Conservation (phyloP, 2,888 invertebrate species). For the Polietes domitor region DNA sequence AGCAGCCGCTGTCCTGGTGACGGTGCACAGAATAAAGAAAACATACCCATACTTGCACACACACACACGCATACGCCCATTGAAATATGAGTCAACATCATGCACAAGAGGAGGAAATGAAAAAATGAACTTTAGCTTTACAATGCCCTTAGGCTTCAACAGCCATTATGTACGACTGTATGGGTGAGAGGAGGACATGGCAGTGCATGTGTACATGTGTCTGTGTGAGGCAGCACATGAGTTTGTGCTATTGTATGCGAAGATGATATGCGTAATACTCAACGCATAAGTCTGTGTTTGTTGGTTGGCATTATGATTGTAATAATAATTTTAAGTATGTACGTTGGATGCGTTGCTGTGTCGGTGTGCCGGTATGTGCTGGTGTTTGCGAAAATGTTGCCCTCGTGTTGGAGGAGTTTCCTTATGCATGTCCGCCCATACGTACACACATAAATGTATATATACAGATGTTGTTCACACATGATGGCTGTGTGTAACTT, state of each 20-base stretch:
- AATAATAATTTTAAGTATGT: constrained; percentile 46
- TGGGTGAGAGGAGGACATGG: not conserved
- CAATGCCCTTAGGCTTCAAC: constrained; percentile 44
- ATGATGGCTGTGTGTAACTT: constrained; percentile 40
- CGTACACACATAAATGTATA: not conserved
- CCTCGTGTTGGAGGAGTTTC: not conserved
- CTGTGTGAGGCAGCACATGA: not conserved
- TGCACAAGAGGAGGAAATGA: constrained; percentile 26
- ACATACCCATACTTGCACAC: not conserved
- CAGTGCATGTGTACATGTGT: not conserved
- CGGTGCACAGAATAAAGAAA: not conserved
- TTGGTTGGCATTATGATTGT: constrained; percentile 18
- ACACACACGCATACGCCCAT: not conserved
- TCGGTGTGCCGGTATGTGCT: not conserved
- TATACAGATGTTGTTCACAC: not conserved
- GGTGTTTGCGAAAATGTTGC: not conserved
- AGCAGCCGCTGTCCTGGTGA: not conserved
- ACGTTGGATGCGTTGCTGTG: not conserved
- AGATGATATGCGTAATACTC: constrained; percentile 23
- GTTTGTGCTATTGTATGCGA: constrained; percentile 15
- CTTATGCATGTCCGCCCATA: not conserved
- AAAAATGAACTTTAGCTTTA: constrained; percentile 47
- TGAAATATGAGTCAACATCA: constrained; percentile 37
- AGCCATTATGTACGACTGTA: not conserved
- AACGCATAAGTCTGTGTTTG: not conserved